phyloP scores from a whole-genome alignment of 2,797 vertebrate species.

The Harpagifer antarcticus region DNA sequence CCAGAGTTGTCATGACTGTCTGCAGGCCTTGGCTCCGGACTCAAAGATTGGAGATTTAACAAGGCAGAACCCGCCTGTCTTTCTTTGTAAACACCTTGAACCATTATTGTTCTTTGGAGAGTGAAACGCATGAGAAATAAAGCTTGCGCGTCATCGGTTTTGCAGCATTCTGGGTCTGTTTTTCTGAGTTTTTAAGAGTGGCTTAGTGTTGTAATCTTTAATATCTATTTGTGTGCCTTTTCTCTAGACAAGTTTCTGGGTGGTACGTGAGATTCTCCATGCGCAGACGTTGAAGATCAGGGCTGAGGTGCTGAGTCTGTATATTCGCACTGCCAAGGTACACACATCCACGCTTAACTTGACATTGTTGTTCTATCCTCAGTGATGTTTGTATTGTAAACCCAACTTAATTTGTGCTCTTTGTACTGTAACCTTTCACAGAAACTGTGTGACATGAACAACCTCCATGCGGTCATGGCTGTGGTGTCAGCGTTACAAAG shows the following conservation, averaged over 20 bases:
- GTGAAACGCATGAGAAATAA: not conserved
- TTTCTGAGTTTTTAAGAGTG: slow-evolving; percentile 3
- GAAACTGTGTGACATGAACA: slow-evolving; percentile 99
- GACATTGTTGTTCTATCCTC: not conserved
- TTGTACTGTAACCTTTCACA: slow-evolving; percentile 61
- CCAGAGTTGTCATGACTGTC: slow-evolving; percentile 26
- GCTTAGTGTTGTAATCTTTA: slow-evolving; percentile 46
- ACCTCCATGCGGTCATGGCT: slow-evolving; percentile 98
- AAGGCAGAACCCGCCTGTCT: slow-evolving; percentile 32
- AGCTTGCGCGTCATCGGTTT: slow-evolving; percentile 11
- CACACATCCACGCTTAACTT: slow-evolving; percentile 9
- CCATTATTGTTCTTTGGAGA: slow-evolving; percentile 28
- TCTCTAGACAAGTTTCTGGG: slow-evolving; percentile 97
- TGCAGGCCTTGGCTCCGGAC: slow-evolving; percentile 38
- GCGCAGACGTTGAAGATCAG: slow-evolving; percentile 98
- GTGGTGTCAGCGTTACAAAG: slow-evolving; percentile 97
- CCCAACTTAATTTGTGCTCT: not conserved
- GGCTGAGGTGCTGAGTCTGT: slow-evolving; percentile 98
- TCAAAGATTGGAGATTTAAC: slow-evolving; percentile 31
- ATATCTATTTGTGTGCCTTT: slow-evolving; percentile 25
- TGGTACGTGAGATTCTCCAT: slow-evolving; percentile 98
- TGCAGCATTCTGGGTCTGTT: not conserved
- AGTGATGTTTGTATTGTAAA: slow-evolving; percentile 10
- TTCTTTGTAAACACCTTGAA: slow-evolving; percentile 29
- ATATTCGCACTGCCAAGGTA: slow-evolving; percentile 99